Evolutionary conservation across 2,113 vertebrate species (phyloP), one percentile per base, ranked within the genome.

Genomic region (Machaerirhynchus nigripectus): DNA sequence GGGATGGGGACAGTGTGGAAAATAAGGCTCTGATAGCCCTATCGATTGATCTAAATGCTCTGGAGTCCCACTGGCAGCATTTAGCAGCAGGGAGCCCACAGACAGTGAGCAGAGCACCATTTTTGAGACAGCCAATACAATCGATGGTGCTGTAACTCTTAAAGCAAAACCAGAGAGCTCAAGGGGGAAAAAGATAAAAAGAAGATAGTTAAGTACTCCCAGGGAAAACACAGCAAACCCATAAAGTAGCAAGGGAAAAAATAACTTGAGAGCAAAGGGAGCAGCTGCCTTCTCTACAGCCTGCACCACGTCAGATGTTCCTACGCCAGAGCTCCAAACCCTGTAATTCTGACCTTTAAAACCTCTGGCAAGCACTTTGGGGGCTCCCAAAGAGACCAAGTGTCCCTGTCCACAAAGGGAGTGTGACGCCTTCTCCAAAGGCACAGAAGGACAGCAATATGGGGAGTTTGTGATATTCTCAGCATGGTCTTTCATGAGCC

Each of bases 41-140:
- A 93, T 93, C 4, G 95, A 96, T 79, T n/a, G 90, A 78, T 95
- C 73, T 94, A 96, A 96, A 96, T 87, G 95, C 93, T 94, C 85
- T 10, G 83, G 92, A 95, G 93, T 70, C 92, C 88, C 96, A 94
- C 90, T 81, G 90, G 92, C 96, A 96, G 95, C 90, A 93, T 92
- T 96, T 95, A 96, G 93, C 93, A 93, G 96, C 73, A 0, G 95
- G 95, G 92, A 89, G 85, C 86, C 95, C 89, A 56, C 69, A 92
- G 92, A 70, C 79, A 94, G 86, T 17, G 13, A 87, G 88, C 92
- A 89, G 73, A 69, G 70, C 92, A 87, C 83, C 96, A 71, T 78
- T 87, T 90, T 4, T 35, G 11, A 93, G 90, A 55, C 87, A 96
- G 87, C 91, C 95, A 83, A 88, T 90, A 93, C 93, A 90, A 94